phyloP scores from a whole-genome alignment of 2,888 invertebrate species.

The Perizoma affinitatum region DNA sequence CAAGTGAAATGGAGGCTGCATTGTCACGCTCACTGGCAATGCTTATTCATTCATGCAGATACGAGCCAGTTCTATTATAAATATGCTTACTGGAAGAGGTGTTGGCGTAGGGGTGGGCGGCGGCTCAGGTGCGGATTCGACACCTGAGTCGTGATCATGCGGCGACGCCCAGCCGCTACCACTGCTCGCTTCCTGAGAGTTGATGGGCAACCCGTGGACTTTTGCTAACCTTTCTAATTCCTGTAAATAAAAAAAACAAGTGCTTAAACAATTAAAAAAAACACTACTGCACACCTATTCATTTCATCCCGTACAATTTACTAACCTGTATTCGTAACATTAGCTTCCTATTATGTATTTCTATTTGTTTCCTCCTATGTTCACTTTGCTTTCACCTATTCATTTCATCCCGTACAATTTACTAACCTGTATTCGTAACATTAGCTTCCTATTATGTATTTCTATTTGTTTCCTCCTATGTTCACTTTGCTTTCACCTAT shows the following conservation, averaged over 20 bases:
- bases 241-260: conserved; percentile 62
- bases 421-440: conserved; percentile 85
- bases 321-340: conserved; percentile 86
- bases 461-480: conserved; percentile 92
- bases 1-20: too few species aligned
- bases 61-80: not conserved
- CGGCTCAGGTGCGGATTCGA: conserved; percentile 56
- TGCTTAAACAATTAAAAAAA: not conserved
- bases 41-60: too few species aligned
- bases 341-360: conserved; percentile 92
- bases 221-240: conserved; percentile 91
- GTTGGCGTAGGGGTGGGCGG: conserved; percentile 28
- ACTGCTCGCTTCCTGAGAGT: conserved; percentile 68
- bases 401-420: too few species aligned
- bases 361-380: conserved; percentile 90
- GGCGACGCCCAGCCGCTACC: conserved; percentile 77
- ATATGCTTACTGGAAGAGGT: conserved; percentile 43
- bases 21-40: too few species aligned
- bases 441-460: conserved; percentile 91
- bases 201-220: conserved; percentile 86
- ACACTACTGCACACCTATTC: too few species aligned
- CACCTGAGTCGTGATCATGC: conserved; percentile 60
- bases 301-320: too few species aligned
- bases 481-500: conserved; percentile 88
- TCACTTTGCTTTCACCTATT: conserved; percentile 85